Evolutionary conservation across 2,888 invertebrate genomes (phyloP), one percentile per base, ranked within the genome.

Genomic region (Tinea semifulvella): DNA sequence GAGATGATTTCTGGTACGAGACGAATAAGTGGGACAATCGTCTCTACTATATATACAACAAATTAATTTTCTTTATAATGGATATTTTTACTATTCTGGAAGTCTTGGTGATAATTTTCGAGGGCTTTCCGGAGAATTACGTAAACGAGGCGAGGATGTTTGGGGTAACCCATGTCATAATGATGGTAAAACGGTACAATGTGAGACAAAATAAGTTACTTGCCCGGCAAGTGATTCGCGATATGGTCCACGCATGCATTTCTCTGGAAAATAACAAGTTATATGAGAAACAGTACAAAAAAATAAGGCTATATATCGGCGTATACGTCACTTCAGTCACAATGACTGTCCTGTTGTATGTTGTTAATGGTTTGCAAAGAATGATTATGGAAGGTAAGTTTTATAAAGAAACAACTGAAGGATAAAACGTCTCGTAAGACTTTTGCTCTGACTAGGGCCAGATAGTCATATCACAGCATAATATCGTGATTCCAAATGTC

Each of bases 71-170:
- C 22, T n/a, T 20, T 7, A 22, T 22, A 10, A 20, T 40, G 20
- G 40, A 40, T 11, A 13, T 40, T 11, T 40, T 40, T 2, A 74
- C 76, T 20, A 43, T 70, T 46, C 56, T 77, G 39, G 80, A 80
- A 61, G 65, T 72, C 42, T 58, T 73, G 57, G 77, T 68, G 1
- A 69, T 63, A 2, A 36, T 36, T 8, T 53, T 62, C 44, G 75
- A 73, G 1, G 56, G 64, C 31, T 71, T 74, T 50, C 74, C 80
- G 6, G 59, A 65, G 44, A 72, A 75, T 46, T 76, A 79, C 50
- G 65, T 67, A 52, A 61, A 67, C 35, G 79, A 80, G 48, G 63
- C 66, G 0, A 54, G 71, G 1, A 65, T 69, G n/a, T 71, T 79
- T 19, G 65, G 71, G 3, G 63, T 73, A 38, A 72, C 72, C 48